A percentile compares a stretch with the other conserved stretches of the same genome.
These are phyloP conservation scores for Cerceris rybyensis DNA, from an alignment of 2,888 invertebrate species.

Conservation along the genomic window DNA sequence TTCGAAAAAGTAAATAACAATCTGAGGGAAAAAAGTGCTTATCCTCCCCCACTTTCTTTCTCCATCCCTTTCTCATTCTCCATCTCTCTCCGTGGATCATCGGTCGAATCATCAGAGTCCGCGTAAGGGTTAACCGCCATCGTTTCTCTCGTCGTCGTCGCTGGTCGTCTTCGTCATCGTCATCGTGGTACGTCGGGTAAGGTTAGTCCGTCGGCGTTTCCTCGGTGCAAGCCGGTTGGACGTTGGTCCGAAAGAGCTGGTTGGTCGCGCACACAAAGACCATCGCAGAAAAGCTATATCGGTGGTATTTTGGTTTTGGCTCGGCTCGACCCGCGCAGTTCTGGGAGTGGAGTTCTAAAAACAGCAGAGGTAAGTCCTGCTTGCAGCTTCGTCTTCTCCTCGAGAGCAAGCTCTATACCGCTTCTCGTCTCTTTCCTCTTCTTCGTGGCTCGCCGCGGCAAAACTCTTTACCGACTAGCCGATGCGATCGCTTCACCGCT, in stretches of 20 bases:
- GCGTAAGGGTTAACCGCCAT: constrained; percentile 19
- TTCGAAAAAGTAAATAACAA: too few relatives aligned
- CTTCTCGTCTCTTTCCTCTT: constrained; percentile 13
- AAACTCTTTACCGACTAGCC: constrained; percentile 63
- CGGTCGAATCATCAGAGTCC: constrained; percentile 17
- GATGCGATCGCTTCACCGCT: constrained; percentile 63
- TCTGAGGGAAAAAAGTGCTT: too few relatives aligned
- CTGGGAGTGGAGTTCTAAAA: constrained; percentile 82
- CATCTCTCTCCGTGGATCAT: background rate
- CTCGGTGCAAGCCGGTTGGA: constrained; percentile 62
- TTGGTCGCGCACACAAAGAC: constrained; percentile 60
- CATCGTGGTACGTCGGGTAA: constrained; percentile 26
- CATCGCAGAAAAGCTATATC: constrained; percentile 70
- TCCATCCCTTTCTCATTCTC: background rate
- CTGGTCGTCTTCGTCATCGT: constrained; percentile 32
- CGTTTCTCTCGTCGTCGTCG: constrained; percentile 16
- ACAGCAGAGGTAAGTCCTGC: constrained; percentile 82
- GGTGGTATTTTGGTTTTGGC: constrained; percentile 82
- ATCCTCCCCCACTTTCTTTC: too few relatives aligned
- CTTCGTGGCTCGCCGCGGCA: constrained; percentile 38
- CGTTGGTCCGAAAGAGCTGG: constrained; percentile 58
- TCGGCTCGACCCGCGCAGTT: constrained; percentile 81
- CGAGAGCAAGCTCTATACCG: constrained; percentile 6
- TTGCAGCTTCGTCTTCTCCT: constrained; percentile 32
- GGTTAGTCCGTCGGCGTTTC: constrained; percentile 33